A percentile compares a stretch with the other conserved stretches of the same genome.
Conservation (phyloP, 2,113 vertebrate genomes). For the Pterocles burchelli region DNA sequence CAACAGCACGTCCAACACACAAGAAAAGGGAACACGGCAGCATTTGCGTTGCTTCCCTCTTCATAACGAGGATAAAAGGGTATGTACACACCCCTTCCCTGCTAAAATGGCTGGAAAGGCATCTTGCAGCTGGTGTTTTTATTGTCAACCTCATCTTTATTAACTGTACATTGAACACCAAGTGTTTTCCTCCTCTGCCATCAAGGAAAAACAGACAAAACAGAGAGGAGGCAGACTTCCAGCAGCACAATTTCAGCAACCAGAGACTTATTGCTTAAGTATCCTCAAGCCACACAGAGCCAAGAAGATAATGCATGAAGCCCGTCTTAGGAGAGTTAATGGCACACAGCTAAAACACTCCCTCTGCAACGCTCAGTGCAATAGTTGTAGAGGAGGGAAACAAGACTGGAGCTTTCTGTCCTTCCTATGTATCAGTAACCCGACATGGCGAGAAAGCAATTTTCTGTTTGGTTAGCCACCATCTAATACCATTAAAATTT, state of each 20-base stretch:
- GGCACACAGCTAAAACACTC: background rate
- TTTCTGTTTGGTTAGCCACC: background rate
- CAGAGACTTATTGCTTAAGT: background rate
- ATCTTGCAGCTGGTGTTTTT: background rate
- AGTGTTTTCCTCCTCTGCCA: background rate
- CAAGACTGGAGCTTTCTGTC: accelerated
- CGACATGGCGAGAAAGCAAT: background rate
- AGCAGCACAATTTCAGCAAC: background rate
- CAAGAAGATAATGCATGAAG: accelerated
- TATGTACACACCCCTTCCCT: background rate
- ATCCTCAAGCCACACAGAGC: background rate
- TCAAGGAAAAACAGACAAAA: background rate
- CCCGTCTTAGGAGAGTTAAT: accelerated
- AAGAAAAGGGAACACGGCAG: accelerated
- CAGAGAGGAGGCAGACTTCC: background rate
- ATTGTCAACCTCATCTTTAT: background rate
- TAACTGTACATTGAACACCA: background rate
- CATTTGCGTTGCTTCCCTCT: accelerated
- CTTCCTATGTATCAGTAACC: too few relatives aligned
- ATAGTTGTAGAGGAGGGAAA: background rate
- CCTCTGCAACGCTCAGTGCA: accelerated
- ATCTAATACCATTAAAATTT: background rate
- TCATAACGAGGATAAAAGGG: accelerated
- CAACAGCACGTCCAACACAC: too few relatives aligned
- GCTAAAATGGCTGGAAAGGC: background rate